These are phyloP conservation scores for Crenichthys baileyi DNA, from an alignment of 2,797 vertebrate genomes.

Conservation along the genomic window DNA sequence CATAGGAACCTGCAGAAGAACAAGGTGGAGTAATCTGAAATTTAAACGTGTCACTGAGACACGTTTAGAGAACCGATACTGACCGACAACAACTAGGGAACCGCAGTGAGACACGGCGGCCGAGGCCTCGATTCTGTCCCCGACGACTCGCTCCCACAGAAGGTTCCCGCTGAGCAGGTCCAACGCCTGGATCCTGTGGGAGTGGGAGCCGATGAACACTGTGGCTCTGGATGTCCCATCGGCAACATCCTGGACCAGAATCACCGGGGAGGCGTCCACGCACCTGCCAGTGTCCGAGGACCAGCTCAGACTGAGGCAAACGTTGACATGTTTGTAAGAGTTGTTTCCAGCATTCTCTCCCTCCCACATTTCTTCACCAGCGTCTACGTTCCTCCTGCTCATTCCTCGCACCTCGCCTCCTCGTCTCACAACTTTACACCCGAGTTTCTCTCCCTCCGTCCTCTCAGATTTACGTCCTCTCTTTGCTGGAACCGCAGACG, in stretches of 20 bases:
- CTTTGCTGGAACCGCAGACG: constrained; percentile 37
- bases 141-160: constrained; percentile 90
- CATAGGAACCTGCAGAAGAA: constrained; percentile 87
- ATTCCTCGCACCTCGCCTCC: constrained; percentile 60
- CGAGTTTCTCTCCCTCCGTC: background rate
- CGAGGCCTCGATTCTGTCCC: constrained; percentile 91
- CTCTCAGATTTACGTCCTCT: constrained; percentile 31
- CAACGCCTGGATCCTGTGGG: constrained; percentile 88
- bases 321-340: background rate
- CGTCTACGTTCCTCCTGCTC: constrained; percentile 1
- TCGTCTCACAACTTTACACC: constrained; percentile 65
- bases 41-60: no score
- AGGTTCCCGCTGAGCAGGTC: constrained; percentile 83
- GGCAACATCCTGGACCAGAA: constrained; percentile 68
- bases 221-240: constrained; percentile 49
- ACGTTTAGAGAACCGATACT: constrained; percentile 40
- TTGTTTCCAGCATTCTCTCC: background rate
- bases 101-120: constrained; percentile 89
- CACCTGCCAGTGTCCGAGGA: constrained; percentile 90
- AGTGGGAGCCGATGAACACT: constrained; percentile 93
- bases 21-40: background rate
- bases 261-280: constrained; percentile 92
- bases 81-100: constrained; percentile 87
- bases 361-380: background rate
- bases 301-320: constrained; percentile 82